Percentiles rank a stretch among this genome's conserved stretches.
Evolutionary conservation across 2,797 vertebrate species (phyloP).

Genomic region (Arnoldichthys spilopterus): DNA sequence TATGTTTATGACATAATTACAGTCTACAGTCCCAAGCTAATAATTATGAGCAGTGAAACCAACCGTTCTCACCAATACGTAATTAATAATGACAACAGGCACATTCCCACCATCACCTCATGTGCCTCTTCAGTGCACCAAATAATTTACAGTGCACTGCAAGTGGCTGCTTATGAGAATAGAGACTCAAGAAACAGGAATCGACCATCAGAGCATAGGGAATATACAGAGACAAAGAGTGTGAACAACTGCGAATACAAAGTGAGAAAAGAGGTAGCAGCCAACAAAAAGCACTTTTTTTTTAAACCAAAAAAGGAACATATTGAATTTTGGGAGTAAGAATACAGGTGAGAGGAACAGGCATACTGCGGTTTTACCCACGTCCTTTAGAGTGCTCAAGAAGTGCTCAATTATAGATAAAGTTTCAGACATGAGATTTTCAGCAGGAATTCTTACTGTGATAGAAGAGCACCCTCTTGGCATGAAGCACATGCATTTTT

Average conservation of each 20-base stretch:
- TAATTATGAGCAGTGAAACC: constrained; percentile 60
- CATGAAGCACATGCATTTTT: constrained; percentile 52
- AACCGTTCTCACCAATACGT: constrained; percentile 57
- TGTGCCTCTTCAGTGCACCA: constrained; percentile 49
- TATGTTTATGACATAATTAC: constrained; percentile 63
- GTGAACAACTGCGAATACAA: neutral
- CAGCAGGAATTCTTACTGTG: constrained; percentile 17
- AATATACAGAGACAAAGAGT: neutral
- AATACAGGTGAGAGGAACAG: constrained; percentile 13
- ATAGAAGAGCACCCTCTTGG: constrained; percentile 32
- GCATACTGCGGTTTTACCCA: constrained; percentile 1
- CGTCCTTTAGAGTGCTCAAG: constrained; percentile 16
- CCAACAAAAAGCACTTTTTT: neutral
- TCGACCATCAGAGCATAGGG: constrained; percentile 13
- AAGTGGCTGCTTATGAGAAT: constrained; percentile 50
- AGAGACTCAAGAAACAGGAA: constrained; percentile 43
- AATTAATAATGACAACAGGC: constrained; percentile 63
- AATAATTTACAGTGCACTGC: constrained; percentile 51
- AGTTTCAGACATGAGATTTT: constrained; percentile 29
- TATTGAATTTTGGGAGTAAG: neutral
- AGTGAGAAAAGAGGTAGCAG: neutral
- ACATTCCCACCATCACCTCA: constrained; percentile 51
- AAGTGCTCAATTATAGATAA: constrained; percentile 41
- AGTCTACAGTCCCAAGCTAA: constrained; percentile 58
- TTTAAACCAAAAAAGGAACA: neutral